Evolutionary conservation across 2,888 invertebrate genomes (phyloP), one percentile per base, ranked within the genome.

Genomic region (Folsomia manolachei): DNA sequence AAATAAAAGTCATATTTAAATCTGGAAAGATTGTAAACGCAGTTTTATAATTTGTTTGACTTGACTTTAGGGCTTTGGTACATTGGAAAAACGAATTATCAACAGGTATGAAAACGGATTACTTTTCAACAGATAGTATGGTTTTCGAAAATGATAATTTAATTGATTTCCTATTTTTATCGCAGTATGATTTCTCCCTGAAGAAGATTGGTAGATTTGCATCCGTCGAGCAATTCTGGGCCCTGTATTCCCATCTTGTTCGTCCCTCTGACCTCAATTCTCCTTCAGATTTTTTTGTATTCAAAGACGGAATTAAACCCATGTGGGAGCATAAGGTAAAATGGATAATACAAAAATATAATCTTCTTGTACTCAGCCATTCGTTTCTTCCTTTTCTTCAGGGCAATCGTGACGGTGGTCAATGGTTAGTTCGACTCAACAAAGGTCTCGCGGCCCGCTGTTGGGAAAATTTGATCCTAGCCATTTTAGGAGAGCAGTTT

Each of bases 391-490:
- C 23, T 51, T n/a, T 64, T 64, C 56, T 51, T 65, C 39, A 80
- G 81, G 78, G 78, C 64, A 99, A 99, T 86, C 91, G 92, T 83
- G 91, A 92, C 84, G 98, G 99, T 69, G 99, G 98, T 27, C 97
- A 97, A 87, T 99, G 98, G 97, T 94, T 97, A 81, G 92, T 98
- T 78, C 88, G 97, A 80, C 87, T 98, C 83, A 91, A 94, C 83
- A 97, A 97, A 87, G 93, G 95, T 78, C 89, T 96, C 84, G 94
- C 95, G 65, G 95, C 94, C 51, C 89, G 97, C 77, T 97, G 97
- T 83, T 99, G 98, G 98, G 99, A 99, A 85, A 98, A 98, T 86
- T 88, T 99, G 70, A 92, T 98, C 82, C 90, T 99, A 88, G 98
- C 98, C 75, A 95, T 99, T 92, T 86, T 99, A 81, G 98, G 98